Percentiles rank a stretch among this genome's conserved stretches.
Conservation (phyloP, 2,888 invertebrate species). For the Lamellibrachia columna region DNA sequence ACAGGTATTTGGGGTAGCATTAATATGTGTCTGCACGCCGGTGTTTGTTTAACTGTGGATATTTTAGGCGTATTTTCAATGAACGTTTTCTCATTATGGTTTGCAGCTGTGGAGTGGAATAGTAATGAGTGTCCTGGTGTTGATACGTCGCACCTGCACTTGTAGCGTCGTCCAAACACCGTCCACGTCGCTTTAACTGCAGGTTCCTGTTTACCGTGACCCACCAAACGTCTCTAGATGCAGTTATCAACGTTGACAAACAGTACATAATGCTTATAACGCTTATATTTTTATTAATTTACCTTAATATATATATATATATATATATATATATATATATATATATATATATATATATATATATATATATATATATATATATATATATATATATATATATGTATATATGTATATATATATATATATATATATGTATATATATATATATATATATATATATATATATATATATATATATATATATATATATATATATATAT, state of each 20-base stretch:
- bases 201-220: neutral
- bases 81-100: neutral
- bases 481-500: too few species aligned
- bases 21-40: conserved; percentile 3
- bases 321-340: too few species aligned
- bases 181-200: neutral
- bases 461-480: too few species aligned
- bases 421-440: too few species aligned
- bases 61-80: neutral
- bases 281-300: too few species aligned
- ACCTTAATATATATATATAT: too few species aligned
- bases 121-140: neutral
- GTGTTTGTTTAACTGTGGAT: neutral
- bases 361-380: too few species aligned
- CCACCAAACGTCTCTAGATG: neutral
- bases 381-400: too few species aligned
- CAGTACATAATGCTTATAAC: neutral
- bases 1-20: neutral
- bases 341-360: too few species aligned
- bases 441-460: too few species aligned
- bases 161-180: neutral
- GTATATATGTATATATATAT: too few species aligned
- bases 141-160: neutral
- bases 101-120: neutral
- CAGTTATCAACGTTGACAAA: neutral